These are phyloP conservation scores for Campoletis raptor DNA, from an alignment of 2,888 invertebrate genomes.

Conservation along the genomic window DNA sequence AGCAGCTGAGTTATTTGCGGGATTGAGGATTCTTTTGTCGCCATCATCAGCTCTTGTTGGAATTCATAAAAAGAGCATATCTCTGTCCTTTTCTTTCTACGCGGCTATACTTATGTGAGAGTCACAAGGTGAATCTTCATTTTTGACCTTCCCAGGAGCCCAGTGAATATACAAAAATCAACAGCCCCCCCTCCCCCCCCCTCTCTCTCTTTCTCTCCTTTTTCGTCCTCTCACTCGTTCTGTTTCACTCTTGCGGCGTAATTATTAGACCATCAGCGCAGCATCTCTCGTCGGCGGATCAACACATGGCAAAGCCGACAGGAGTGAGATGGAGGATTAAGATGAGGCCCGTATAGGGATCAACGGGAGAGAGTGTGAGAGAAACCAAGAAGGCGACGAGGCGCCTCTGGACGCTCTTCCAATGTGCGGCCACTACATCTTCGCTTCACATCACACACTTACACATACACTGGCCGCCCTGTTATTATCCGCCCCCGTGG, in stretches of 20 bases:
- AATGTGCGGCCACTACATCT: conserved; percentile 75
- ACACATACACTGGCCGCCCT: conserved; percentile 79
- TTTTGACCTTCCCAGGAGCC: conserved; percentile 75
- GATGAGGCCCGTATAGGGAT: conserved; percentile 45
- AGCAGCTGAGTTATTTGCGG: conserved; percentile 56
- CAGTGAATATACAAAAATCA: conserved; percentile 43
- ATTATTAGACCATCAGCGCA: conserved; percentile 83
- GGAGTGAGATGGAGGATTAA: conserved; percentile 66
- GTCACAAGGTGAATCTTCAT: conserved; percentile 77
- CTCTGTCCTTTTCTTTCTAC: background rate
- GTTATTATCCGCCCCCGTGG: conserved; percentile 84
- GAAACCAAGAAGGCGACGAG: conserved; percentile 62
- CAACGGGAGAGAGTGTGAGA: conserved; percentile 52
- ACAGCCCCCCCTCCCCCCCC: conserved; percentile 18
- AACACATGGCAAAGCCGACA: conserved; percentile 81
- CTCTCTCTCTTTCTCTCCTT: too few species aligned
- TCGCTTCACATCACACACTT: conserved; percentile 71
- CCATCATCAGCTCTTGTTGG: conserved; percentile 39
- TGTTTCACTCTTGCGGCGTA: conserved; percentile 66
- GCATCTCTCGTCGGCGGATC: conserved; percentile 77
- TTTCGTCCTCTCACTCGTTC: conserved; percentile 3
- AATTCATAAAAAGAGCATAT: conserved; percentile 33
- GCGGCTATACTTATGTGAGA: conserved; percentile 19
- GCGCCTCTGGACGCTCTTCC: conserved; percentile 66
- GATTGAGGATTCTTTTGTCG: conserved; percentile 30